Base-by-base conservation (phyloP, 2,113 vertebrate genomes). In the Catagonus wagneri region DNA sequence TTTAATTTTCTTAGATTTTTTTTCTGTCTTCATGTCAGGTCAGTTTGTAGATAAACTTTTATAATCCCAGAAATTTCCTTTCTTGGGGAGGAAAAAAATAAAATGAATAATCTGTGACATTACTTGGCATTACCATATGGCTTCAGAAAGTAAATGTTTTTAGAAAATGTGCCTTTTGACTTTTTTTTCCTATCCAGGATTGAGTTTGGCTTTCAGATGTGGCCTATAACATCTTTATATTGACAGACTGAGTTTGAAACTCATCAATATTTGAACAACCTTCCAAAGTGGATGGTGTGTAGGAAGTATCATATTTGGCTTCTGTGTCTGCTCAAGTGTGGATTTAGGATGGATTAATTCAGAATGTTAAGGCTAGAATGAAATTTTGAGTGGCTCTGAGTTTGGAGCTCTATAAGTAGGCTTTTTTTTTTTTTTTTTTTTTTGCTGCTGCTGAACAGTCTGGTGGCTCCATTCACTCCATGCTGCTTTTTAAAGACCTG, bases 261-360 rank as follows among this genome's bases (percentile, higher is more conserved):
- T 44, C 65, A 84, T 87, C 83, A 76, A 74, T 89, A 89, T 89
- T 90, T 68, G 87, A 97, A 86, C 39, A 86, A 19, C 52, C 27
- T 20, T 66, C n/a, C 29, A 36, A 69, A 72, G 50, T 7, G 25
- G 44, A 23, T 34, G 39, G 52, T 63, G 25, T 36, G 68, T 71
- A 20, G 52, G 87, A 76, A 83, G 71, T 66, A 15, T 78, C 65
- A 23, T 44, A 44, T n/a, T 54, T 75, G 78, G 75, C 58, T 66
- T 80, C 81, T 84, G 11, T 63, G 68, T 60, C 86, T 56, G 63
- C 69, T n/a, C 91, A 83, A 81, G 63, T 32, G 75, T 56, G 23
- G 34, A 29, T 63, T 93, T 75, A 34, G 83, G 58, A 66, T 7
- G 36, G 78, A 50, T 83, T 74, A 58, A 95, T 72, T 56, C 69